These are phyloP conservation scores for Fundulus diaphanus DNA, from an alignment of 2,797 vertebrate species.

Conservation along the genomic window DNA sequence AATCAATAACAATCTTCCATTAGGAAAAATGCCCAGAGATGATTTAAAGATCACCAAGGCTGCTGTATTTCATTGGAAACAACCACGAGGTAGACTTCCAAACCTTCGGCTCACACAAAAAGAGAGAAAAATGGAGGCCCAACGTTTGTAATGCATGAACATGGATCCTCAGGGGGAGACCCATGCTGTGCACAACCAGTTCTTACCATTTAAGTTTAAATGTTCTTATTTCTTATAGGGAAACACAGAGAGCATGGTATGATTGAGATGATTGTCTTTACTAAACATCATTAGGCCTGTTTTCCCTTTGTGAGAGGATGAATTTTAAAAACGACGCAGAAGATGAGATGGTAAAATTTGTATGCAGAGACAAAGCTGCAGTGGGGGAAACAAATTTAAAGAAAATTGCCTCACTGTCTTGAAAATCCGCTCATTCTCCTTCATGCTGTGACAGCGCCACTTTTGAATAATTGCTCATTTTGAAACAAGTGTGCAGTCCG, in stretches of 20 bases:
- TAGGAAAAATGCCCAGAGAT: conserved; percentile 53
- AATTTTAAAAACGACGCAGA: background rate
- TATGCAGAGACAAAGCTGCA: background rate
- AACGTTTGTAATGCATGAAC: background rate
- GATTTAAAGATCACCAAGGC: conserved; percentile 40
- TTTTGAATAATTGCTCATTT: background rate
- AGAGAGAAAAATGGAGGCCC: conserved; percentile 15
- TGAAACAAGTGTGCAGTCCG: background rate
- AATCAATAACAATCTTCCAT: conserved; percentile 63
- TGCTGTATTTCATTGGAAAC: conserved; percentile 32
- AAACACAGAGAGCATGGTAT: background rate
- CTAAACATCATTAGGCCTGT: too few relatives aligned
- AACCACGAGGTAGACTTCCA: conserved; percentile 19
- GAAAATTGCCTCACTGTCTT: background rate
- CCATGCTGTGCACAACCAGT: background rate
- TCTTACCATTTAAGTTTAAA: background rate
- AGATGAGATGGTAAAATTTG: background rate
- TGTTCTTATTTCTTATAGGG: background rate
- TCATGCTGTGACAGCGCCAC: background rate
- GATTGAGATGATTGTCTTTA: background rate
- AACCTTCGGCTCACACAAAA: background rate
- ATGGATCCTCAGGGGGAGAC: background rate
- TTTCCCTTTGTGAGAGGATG: background rate
- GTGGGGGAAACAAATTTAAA: background rate
- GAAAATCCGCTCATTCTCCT: conserved; percentile 6